Evolutionary conservation across 1,140 invertebrate genomes (phyloP).

Genomic region (Tachypleus tridentatus): DNA sequence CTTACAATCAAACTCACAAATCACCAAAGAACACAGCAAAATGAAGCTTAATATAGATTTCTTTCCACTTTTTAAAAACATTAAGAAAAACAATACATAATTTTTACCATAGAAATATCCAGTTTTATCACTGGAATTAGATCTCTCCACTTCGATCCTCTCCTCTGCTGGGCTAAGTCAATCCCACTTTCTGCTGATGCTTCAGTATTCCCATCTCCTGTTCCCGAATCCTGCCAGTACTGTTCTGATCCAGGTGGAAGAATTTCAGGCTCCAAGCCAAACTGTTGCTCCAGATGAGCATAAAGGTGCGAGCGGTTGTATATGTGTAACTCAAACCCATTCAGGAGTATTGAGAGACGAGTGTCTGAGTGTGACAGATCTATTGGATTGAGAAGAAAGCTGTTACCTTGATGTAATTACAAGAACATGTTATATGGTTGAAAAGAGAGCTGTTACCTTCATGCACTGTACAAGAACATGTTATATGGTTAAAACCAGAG

Average conservation of each 20-base stretch:
- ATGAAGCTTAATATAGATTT: too few relatives aligned
- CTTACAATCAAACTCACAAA: too few relatives aligned
- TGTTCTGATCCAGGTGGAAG: constrained; percentile 38
- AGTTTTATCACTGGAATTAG: constrained; percentile 94
- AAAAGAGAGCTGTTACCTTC: too few relatives aligned
- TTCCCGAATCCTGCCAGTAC: constrained; percentile 17
- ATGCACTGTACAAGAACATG: too few relatives aligned
- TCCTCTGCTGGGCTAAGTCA: constrained; percentile 19
- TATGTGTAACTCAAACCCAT: constrained; percentile 91
- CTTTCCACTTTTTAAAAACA: too few relatives aligned
- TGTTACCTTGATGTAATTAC: too few relatives aligned
- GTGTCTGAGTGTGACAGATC: constrained; percentile 93
- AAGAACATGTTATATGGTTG: too few relatives aligned
- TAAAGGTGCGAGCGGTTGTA: constrained; percentile 89
- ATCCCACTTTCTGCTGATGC: constrained; percentile 5
- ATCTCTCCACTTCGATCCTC: constrained; percentile 69
- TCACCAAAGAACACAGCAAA: too few relatives aligned
- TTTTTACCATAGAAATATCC: constrained; percentile 68
- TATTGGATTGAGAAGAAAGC: constrained; percentile 32
- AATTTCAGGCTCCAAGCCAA: constrained; percentile 67
- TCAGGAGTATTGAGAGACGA: constrained; percentile 80
- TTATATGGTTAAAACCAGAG: too few relatives aligned
- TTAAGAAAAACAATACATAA: constrained; percentile 3
- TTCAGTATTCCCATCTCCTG: constrained; percentile 14
- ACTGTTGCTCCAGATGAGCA: constrained; percentile 71